These are phyloP conservation scores for Antechinus flavipes DNA, from an alignment of 2,113 vertebrate species.

Conservation along the genomic window DNA sequence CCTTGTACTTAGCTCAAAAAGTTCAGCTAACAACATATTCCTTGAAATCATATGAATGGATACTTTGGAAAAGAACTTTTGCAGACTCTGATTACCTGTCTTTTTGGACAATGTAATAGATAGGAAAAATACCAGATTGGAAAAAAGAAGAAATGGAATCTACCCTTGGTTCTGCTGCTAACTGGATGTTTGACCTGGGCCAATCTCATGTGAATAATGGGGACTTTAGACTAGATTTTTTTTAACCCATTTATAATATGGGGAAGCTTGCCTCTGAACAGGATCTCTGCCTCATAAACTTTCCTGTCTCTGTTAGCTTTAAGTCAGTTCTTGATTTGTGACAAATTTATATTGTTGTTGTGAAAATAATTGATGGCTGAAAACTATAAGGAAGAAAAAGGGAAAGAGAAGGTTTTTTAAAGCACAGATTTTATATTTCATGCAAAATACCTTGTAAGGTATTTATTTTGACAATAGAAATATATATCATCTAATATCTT, in stretches of 20 bases:
- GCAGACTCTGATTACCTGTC: background rate
- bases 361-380: constrained; percentile 6
- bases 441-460: background rate
- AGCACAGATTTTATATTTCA: constrained; percentile 23
- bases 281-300: background rate
- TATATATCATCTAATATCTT: background rate
- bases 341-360: constrained; percentile 49
- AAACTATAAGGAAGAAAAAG: background rate
- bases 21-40: background rate
- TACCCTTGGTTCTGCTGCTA: fast-evolving
- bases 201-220: background rate
- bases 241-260: background rate
- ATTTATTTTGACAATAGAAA: background rate
- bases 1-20: background rate
- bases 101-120: background rate
- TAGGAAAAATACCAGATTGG: background rate
- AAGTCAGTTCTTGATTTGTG: constrained; percentile 41
- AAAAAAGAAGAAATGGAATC: background rate
- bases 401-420: background rate
- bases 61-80: background rate
- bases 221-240: background rate
- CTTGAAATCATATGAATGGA: background rate
- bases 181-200: background rate
- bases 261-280: background rate
- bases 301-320: constrained; percentile 18